A percentile compares a stretch with the other conserved stretches of the same genome.
Evolutionary conservation across 2,888 invertebrate species (phyloP).

Genomic region (Agonopterix subpropinquella): DNA sequence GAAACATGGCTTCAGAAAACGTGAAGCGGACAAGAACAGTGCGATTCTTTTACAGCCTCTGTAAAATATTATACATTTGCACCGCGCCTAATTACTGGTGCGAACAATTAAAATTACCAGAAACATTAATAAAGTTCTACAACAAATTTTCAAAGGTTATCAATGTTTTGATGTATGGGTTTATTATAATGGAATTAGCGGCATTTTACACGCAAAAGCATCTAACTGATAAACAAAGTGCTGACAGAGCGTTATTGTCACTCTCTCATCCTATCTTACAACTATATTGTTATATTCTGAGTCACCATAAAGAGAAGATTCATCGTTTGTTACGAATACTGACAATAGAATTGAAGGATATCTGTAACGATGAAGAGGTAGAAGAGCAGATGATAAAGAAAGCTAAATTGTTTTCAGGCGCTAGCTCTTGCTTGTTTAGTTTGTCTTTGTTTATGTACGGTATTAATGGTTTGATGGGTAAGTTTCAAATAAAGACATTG

Average conservation of each 20-base stretch:
- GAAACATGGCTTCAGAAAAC: too few species aligned
- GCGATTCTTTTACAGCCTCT: background rate
- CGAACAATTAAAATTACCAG: constrained; percentile 1
- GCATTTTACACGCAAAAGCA: constrained; percentile 23
- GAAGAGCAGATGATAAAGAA: constrained; percentile 37
- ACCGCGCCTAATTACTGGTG: constrained; percentile 3
- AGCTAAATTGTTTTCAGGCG: constrained; percentile 18
- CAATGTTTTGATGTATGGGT: background rate
- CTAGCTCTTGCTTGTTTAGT: constrained; percentile 14
- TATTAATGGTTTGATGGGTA: constrained; percentile 14
- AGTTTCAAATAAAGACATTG: too few species aligned
- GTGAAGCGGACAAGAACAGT: too few species aligned
- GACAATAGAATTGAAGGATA: constrained; percentile 17
- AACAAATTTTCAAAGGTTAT: background rate
- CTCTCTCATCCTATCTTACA: constrained; percentile 11
- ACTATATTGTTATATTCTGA: constrained; percentile 1
- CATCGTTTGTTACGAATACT: constrained; percentile 7
- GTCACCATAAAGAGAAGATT: constrained; percentile 3
- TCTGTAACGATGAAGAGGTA: constrained; percentile 31
- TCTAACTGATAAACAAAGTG: constrained; percentile 18
- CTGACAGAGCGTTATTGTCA: constrained; percentile 9
- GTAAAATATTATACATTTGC: background rate
- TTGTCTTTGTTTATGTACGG: constrained; percentile 20
- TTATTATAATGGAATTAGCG: constrained; percentile 3
- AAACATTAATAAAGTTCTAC: constrained; percentile 1